Percentiles rank a stretch among this genome's conserved stretches.
Evolutionary conservation across 1,140 invertebrate species (phyloP).

Genomic region (Scaptomyza hsui): DNA sequence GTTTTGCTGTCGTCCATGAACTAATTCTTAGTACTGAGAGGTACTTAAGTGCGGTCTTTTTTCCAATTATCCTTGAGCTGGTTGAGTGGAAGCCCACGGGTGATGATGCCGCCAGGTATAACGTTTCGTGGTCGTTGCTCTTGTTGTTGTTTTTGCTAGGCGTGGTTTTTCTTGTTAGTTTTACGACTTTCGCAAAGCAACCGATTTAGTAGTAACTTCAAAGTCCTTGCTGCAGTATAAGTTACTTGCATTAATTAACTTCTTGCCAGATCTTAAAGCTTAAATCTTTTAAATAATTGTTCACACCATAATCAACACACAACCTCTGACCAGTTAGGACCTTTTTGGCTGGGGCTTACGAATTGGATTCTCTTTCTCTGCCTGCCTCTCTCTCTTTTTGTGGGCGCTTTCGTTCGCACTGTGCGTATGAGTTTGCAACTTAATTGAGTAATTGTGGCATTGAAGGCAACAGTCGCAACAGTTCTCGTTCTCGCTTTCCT

Average conservation of each 20-base stretch:
- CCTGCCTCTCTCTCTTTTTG: too few relatives aligned
- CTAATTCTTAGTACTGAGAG: background rate
- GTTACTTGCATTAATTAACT: background rate
- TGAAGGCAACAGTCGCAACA: background rate
- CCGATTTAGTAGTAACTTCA: too few relatives aligned
- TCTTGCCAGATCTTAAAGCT: background rate
- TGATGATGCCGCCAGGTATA: too few relatives aligned
- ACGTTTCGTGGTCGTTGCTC: too few relatives aligned
- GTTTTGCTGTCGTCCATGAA: background rate
- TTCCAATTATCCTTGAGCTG: background rate
- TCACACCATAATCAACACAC: background rate
- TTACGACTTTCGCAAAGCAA: too few relatives aligned
- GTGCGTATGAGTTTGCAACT: conserved; percentile 20
- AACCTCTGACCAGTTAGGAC: background rate
- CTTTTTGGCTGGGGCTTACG: background rate
- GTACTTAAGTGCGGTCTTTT: background rate
- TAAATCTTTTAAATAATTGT: background rate
- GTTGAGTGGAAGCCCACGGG: background rate
- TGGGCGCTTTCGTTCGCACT: background rate
- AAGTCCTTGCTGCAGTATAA: too few relatives aligned
- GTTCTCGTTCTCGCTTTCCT: background rate
- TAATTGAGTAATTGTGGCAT: conserved; percentile 31
- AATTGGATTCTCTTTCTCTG: conserved; percentile 1
- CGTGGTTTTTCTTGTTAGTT: too few relatives aligned
- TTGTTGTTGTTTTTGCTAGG: background rate